Conservation (phyloP, 1,140 invertebrate genomes). For the Acyrthosiphon pisum region DNA sequence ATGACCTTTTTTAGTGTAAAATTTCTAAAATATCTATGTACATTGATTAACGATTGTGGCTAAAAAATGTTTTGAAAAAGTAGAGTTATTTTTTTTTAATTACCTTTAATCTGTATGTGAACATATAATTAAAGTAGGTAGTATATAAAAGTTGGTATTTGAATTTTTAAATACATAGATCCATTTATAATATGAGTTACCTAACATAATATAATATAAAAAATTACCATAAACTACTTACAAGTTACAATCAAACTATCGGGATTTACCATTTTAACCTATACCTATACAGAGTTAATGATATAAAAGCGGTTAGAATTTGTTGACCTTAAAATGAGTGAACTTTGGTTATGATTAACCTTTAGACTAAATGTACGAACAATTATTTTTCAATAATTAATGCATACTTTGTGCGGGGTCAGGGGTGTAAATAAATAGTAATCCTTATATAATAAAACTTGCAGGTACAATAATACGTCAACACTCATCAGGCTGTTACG, state of each 20-base stretch:
- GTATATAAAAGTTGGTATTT: too few relatives aligned
- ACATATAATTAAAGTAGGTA: too few relatives aligned
- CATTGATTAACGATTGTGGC: neutral
- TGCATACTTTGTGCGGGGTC: neutral
- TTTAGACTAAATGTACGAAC: too few relatives aligned
- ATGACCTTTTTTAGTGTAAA: neutral
- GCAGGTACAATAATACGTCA: neutral
- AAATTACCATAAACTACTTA: neutral
- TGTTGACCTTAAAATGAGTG: too few relatives aligned
- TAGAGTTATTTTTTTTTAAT: neutral
- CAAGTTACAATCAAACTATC: too few relatives aligned
- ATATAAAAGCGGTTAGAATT: neutral
- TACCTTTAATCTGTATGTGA: neutral
- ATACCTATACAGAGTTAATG: neutral
- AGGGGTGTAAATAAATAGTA: neutral
- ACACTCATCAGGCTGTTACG: neutral
- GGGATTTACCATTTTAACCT: too few relatives aligned
- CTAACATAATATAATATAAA: neutral
- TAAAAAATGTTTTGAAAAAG: neutral
- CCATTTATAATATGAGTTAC: neutral
- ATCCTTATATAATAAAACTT: neutral
- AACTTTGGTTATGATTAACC: too few relatives aligned
- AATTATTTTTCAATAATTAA: neutral
- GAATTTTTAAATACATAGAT: neutral
- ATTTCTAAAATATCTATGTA: neutral